Percentiles rank a stretch among this genome's conserved stretches.
Evolutionary conservation across 1,140 invertebrate species (phyloP).

Genomic region (Lordiphosa stackelbergi): DNA sequence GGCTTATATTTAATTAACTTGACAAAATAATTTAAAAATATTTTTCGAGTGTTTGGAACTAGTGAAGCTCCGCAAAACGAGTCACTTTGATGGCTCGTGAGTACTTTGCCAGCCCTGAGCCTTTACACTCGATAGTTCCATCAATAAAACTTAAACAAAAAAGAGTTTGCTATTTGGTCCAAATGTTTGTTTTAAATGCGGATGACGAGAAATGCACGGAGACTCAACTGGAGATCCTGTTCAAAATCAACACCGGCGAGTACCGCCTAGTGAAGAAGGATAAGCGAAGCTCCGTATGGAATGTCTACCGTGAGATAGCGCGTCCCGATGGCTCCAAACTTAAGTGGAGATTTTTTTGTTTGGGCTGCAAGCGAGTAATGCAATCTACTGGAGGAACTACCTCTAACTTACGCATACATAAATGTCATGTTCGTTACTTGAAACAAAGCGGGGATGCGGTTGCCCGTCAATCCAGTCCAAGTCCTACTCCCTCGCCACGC

Average conservation of each 20-base stretch:
- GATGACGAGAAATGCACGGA: constrained; percentile 54
- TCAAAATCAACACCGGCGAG: constrained; percentile 56
- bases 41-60: too few species aligned
- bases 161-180: neutral
- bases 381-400: constrained; percentile 61
- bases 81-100: too few species aligned
- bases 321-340: constrained; percentile 48
- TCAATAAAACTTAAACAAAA: too few species aligned
- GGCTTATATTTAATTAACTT: too few species aligned
- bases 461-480: neutral
- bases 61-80: too few species aligned
- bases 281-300: constrained; percentile 58
- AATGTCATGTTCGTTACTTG: constrained; percentile 51
- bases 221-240: constrained; percentile 52
- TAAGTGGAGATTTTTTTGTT: constrained; percentile 54
- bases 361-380: constrained; percentile 58
- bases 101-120: too few species aligned
- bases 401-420: constrained; percentile 58
- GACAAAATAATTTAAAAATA: too few species aligned
- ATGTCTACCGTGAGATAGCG: constrained; percentile 54
- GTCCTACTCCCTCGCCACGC: neutral
- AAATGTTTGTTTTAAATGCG: constrained; percentile 35
- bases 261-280: constrained; percentile 58
- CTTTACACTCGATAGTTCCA: too few species aligned
- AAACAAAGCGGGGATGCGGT: constrained; percentile 24